phyloP scores from a whole-genome alignment of 1,140 invertebrate species.

The Forficula auricularia region DNA sequence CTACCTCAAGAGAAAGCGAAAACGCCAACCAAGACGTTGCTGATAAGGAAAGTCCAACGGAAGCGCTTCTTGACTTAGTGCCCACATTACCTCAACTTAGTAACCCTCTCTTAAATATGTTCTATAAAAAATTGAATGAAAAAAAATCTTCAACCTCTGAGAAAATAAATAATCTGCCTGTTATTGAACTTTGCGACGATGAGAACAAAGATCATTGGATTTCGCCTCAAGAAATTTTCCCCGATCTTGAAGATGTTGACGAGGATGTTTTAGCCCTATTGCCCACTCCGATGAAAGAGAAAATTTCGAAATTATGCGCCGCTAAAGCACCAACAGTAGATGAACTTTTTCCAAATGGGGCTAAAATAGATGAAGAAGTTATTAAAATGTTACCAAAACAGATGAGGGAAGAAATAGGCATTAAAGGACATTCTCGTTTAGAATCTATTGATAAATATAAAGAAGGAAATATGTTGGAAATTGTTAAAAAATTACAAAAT shows the following conservation, averaged over 20 bases:
- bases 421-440: too few species aligned
- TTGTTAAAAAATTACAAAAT: too few species aligned
- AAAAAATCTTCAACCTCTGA: neutral
- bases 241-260: slow-evolving; percentile 28
- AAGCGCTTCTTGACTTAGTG: neutral
- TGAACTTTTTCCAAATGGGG: neutral
- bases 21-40: too few species aligned
- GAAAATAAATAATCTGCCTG: neutral
- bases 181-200: slow-evolving; percentile 8
- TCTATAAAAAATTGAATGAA: neutral
- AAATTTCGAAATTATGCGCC: slow-evolving; percentile 8
- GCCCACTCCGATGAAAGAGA: slow-evolving; percentile 23
- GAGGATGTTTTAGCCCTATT: slow-evolving; percentile 23
- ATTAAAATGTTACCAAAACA: neutral
- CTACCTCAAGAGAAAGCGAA: neutral
- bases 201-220: slow-evolving; percentile 14
- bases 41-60: neutral
- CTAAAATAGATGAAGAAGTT: neutral
- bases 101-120: neutral
- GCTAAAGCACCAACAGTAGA: neutral
- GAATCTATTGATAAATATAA: neutral
- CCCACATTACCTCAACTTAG: neutral
- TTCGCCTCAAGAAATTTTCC: slow-evolving; percentile 29
- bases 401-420: neutral
- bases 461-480: neutral